Evolutionary conservation across 2,797 vertebrate species (phyloP).

Genomic region (Labeo calbasu): DNA sequence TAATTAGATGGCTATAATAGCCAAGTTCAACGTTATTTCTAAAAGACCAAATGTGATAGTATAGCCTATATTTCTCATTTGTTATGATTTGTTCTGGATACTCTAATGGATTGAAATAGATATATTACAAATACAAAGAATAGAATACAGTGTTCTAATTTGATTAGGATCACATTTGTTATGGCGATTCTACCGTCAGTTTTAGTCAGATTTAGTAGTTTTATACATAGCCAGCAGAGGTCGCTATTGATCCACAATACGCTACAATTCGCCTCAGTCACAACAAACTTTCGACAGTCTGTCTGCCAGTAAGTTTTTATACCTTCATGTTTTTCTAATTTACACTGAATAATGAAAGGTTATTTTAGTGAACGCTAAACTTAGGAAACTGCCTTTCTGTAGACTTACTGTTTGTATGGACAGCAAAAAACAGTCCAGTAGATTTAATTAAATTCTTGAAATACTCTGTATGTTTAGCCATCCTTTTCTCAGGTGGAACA

Average conservation of each 20-base stretch:
- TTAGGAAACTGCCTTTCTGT: neutral
- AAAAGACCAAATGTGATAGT: neutral
- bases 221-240: constrained; percentile 72
- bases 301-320: neutral
- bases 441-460: constrained; percentile 42
- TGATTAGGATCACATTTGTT: neutral
- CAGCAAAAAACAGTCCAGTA: neutral
- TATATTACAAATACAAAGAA: neutral
- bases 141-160: neutral
- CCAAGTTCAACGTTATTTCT: neutral
- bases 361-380: constrained; percentile 5
- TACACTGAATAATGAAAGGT: neutral
- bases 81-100: neutral
- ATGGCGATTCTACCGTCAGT: too few relatives aligned
- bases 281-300: neutral
- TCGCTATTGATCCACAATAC: constrained; percentile 66
- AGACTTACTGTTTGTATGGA: constrained; percentile 7
- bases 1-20: neutral
- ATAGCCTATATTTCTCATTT: neutral
- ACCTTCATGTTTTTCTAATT: constrained; percentile 20
- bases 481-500: constrained; percentile 56
- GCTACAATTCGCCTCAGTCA: neutral
- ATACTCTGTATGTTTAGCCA: constrained; percentile 45
- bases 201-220: neutral
- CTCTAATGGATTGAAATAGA: neutral